Base-by-base conservation (phyloP, 2,888 invertebrate species). In the Dione juno region DNA sequence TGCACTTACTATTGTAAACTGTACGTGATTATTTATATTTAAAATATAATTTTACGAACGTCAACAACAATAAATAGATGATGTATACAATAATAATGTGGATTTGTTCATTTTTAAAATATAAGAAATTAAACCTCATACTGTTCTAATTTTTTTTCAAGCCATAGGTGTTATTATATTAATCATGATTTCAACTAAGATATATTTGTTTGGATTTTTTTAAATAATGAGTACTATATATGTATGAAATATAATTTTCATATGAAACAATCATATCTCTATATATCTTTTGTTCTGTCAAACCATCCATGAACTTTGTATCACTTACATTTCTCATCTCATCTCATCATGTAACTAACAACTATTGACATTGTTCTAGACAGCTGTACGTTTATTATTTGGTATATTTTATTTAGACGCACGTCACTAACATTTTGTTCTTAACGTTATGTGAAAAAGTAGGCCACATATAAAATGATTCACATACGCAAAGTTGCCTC, bases 1-100 rank as follows among this genome's bases (percentile, higher is more conserved):
- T 48, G 19, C 37, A 50, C 13, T 50, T n/a, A 37, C 16, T 50
- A 40, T 64, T 48, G 19, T 0, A 64, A 48, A 50, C 35, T 19
- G 37, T 52, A 16, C 16, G 40, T 21, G 40, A 48, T 48, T 35
- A 48, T 50, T 40, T 50, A 19, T 64, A 50, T 50, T 64, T 64
- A 50, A 52, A 50, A 52, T 64, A 8, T 64, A 64, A 64, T 64
- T 50, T 64, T 52, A 64, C 64, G 64, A 19, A 50, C 50, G 64
- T 64, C 64, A 50, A 80, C 78, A 58, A 52, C 41, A 50, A 67
- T 21, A 45, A 37, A 45, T 10, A 14, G 58, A n/a, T 50, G 35
- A 48, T 19, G 6, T n/a, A 50, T 58, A 66, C 16, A 67, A 48
- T 48, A 54, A 28, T 35, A 28, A 28, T 43, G 21, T 19, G 43